Percentiles rank a stretch among this genome's conserved stretches.
These are phyloP conservation scores for Drosophila ustulata DNA, from an alignment of 2,888 invertebrate species.

Conservation along the genomic window DNA sequence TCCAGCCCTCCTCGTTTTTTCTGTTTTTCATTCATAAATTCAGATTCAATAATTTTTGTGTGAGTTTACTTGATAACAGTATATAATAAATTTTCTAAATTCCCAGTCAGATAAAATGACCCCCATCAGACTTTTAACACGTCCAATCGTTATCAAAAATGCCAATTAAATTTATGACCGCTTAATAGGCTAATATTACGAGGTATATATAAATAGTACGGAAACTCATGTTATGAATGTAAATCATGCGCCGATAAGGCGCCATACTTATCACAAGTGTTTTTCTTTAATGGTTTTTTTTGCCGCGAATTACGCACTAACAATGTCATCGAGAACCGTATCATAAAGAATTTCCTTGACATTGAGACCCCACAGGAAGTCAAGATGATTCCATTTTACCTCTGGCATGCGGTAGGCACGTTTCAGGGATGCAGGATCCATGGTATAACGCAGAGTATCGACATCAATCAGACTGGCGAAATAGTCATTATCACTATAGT, in stretches of 20 bases:
- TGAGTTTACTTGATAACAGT: neutral
- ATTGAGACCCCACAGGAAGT: slow-evolving; percentile 76
- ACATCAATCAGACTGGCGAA: slow-evolving; percentile 77
- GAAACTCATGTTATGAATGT: slow-evolving; percentile 8
- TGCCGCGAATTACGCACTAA: slow-evolving; percentile 46
- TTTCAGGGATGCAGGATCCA: slow-evolving; percentile 49
- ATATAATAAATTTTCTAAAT: neutral
- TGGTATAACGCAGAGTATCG: slow-evolving; percentile 59
- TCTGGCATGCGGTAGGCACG: slow-evolving; percentile 73
- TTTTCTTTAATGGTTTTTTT: slow-evolving; percentile 33
- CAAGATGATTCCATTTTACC: slow-evolving; percentile 76
- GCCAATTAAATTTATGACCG: slow-evolving; percentile 6
- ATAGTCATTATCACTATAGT: slow-evolving; percentile 80
- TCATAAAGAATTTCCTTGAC: slow-evolving; percentile 71
- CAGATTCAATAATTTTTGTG: too few relatives aligned
- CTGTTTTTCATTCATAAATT: too few relatives aligned
- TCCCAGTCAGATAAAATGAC: slow-evolving; percentile 17
- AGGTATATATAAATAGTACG: slow-evolving; percentile 12
- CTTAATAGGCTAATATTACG: neutral
- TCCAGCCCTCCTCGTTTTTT: too few relatives aligned
- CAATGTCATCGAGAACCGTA: slow-evolving; percentile 64
- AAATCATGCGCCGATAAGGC: slow-evolving; percentile 10
- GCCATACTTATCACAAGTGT: slow-evolving; percentile 4
- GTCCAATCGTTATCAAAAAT: slow-evolving; percentile 14
- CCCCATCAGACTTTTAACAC: neutral